Percentiles rank a stretch among this genome's conserved stretches.
Evolutionary conservation across 2,113 vertebrate species (phyloP).

Genomic region (Lepus americanus): DNA sequence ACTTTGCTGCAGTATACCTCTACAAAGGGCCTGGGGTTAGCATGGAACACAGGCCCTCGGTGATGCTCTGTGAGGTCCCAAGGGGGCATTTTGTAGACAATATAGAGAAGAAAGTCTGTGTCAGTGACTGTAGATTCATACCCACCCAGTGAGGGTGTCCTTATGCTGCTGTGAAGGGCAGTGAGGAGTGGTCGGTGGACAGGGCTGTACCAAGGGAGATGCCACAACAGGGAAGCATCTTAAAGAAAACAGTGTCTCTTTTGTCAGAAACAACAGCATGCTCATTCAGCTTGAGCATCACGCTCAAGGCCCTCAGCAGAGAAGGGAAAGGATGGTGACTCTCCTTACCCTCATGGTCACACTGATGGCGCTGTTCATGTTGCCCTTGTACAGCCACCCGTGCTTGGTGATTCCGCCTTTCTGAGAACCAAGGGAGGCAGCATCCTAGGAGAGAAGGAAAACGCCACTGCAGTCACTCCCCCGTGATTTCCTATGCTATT

Average conservation of each 20-base stretch:
- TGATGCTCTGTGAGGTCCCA: background rate
- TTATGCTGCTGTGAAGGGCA: no score
- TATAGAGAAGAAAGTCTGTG: background rate
- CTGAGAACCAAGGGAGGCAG: slow-evolving; percentile 97
- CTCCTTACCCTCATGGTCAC: slow-evolving; percentile 98
- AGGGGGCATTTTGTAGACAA: no score
- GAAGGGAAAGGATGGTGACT: no score
- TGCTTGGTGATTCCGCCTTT: slow-evolving; percentile 98
- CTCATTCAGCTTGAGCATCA: background rate
- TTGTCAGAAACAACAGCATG: background rate
- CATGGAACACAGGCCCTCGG: background rate
- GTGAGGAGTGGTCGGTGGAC: no score
- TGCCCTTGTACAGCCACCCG: slow-evolving; percentile 98
- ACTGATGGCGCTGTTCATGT: slow-evolving; percentile 99
- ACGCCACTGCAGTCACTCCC: background rate
- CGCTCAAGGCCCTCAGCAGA: background rate
- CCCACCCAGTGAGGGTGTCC: background rate
- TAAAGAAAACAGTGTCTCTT: background rate
- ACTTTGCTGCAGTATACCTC: background rate
- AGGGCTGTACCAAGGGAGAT: background rate
- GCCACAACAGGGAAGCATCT: background rate
- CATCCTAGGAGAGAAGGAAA: slow-evolving; percentile 89
- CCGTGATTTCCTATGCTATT: no score
- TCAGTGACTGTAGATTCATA: accelerated
- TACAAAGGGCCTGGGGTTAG: background rate